Conservation (phyloP, 2,113 vertebrate genomes). For the Bos javanicus region DNA sequence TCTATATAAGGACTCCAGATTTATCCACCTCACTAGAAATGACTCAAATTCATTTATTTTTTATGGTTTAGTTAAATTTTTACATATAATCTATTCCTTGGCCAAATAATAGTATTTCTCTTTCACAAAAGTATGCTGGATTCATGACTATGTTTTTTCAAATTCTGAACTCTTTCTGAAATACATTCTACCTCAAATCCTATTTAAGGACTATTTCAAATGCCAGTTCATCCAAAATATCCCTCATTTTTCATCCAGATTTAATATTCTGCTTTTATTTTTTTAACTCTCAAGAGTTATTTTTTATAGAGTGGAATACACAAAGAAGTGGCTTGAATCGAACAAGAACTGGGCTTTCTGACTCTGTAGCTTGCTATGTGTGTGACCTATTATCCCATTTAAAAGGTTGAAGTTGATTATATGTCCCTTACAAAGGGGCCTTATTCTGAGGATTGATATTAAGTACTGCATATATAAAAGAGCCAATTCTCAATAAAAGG, state of each 20-base stretch:
- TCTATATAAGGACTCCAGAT: not conserved
- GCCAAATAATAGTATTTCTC: not conserved
- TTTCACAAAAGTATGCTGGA: not conserved
- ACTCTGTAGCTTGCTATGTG: not conserved
- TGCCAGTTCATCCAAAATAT: not conserved
- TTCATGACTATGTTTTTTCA: not conserved
- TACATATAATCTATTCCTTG: not conserved
- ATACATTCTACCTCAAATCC: not conserved
- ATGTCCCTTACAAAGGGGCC: not conserved
- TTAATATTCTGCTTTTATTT: not conserved
- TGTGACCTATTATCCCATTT: not conserved
- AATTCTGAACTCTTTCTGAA: not conserved
- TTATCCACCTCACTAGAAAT: not conserved
- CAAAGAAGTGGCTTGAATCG: not conserved
- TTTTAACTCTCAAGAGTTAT: not conserved
- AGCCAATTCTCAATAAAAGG: not conserved
- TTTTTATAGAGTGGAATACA: not conserved
- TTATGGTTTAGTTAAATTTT: not conserved
- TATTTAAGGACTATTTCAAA: not conserved
- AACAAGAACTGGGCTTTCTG: not conserved
- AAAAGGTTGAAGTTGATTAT: not conserved
- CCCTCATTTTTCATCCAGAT: not conserved
- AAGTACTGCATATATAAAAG: not conserved
- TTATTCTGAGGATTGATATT: not conserved
- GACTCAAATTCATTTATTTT: not conserved